Conservation (phyloP, 2,888 invertebrate genomes). For the Holacanthella duospinosa region DNA sequence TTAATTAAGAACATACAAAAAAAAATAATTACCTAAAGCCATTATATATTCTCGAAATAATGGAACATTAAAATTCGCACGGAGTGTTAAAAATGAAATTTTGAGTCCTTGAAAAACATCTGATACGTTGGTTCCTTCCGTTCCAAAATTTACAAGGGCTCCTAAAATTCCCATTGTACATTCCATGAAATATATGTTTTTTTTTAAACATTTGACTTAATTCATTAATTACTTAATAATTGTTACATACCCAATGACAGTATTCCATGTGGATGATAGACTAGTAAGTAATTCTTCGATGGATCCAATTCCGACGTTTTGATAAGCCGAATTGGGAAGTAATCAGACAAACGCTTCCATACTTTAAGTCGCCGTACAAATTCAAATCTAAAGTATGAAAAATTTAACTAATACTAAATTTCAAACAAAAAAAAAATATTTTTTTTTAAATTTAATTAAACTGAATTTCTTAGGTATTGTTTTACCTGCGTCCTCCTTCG, state of each 20-base stretch:
- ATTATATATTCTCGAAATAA: constrained; percentile 58
- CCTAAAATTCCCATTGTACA: too few species aligned
- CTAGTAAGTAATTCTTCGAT: constrained; percentile 69
- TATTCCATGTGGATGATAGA: constrained; percentile 85
- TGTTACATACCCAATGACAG: constrained; percentile 48
- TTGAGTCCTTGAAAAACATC: constrained; percentile 54
- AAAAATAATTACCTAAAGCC: constrained; percentile 25
- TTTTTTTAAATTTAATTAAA: neutral
- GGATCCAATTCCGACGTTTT: constrained; percentile 74
- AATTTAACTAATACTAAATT: neutral
- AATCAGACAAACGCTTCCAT: constrained; percentile 60
- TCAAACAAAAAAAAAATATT: neutral
- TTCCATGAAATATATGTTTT: too few species aligned
- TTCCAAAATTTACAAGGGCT: constrained; percentile 16
- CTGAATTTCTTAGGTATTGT: neutral
- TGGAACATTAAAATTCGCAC: constrained; percentile 62
- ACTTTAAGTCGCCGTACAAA: constrained; percentile 56
- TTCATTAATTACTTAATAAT: too few species aligned
- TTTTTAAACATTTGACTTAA: too few species aligned
- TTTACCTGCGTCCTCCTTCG: constrained; percentile 9
- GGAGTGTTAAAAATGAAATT: constrained; percentile 48
- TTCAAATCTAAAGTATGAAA: constrained; percentile 29
- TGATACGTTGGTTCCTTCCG: constrained; percentile 31
- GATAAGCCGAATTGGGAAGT: constrained; percentile 45
- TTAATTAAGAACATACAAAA: neutral